A percentile compares a stretch with the other conserved stretches of the same genome.
These are phyloP conservation scores for Melanostigma gelatinosum DNA, from an alignment of 2,113 vertebrate genomes.

Conservation along the genomic window DNA sequence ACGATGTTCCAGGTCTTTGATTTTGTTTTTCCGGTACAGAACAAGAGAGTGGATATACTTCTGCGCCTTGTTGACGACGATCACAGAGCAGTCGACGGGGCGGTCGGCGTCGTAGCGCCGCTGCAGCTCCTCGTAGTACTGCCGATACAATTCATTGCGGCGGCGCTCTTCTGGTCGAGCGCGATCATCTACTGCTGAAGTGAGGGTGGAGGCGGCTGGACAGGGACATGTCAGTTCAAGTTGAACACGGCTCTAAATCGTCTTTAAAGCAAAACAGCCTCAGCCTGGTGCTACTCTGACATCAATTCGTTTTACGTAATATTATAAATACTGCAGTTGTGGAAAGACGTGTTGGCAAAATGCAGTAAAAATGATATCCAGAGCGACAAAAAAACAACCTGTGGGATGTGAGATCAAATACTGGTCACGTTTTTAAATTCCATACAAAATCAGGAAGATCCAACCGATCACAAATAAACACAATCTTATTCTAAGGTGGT, in stretches of 20 bases:
- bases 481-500: neutral
- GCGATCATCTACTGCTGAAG: constrained; percentile 79
- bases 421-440: neutral
- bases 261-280: neutral
- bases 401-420: neutral
- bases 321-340: neutral
- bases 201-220: neutral
- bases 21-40: neutral
- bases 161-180: constrained; percentile 90
- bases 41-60: constrained; percentile 86
- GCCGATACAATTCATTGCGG: constrained; percentile 94
- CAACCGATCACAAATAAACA: neutral
- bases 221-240: neutral
- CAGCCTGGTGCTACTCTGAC: neutral
- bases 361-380: neutral
- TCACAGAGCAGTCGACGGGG: constrained; percentile 97
- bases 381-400: neutral
- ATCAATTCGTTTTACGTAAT: neutral
- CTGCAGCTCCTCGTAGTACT: constrained; percentile 98
- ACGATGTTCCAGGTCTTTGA: fast-evolving
- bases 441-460: neutral
- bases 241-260: neutral
- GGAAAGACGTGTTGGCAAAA: neutral
- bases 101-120: constrained; percentile 92
- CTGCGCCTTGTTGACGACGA: constrained; percentile 96